Conservation (phyloP, 2,888 invertebrate species). For the Pyrocoelia pectoralis region DNA sequence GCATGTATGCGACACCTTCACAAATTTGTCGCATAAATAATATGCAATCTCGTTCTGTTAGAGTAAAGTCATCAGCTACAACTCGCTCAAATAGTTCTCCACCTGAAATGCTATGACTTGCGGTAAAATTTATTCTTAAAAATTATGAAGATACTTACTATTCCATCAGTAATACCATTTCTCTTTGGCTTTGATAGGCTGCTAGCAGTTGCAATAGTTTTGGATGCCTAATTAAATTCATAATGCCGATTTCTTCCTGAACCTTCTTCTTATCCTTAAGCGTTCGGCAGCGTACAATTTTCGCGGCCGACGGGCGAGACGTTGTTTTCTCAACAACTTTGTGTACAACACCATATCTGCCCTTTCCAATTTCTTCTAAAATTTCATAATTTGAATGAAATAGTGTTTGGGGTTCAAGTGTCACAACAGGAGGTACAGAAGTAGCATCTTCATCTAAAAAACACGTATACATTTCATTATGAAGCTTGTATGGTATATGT, state of each 20-base stretch:
- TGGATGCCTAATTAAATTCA: conserved; percentile 85
- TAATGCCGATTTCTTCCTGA: conserved; percentile 83
- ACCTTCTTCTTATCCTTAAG: conserved; percentile 79
- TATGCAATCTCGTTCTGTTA: conserved; percentile 87
- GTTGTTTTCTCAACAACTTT: conserved; percentile 72
- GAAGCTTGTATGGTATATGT: neutral
- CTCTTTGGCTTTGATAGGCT: conserved; percentile 78
- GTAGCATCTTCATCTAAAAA: conserved; percentile 50
- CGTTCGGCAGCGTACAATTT: conserved; percentile 79
- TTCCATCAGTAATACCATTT: conserved; percentile 89
- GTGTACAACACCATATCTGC: conserved; percentile 76
- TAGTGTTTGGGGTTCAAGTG: conserved; percentile 64
- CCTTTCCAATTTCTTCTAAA: conserved; percentile 78
- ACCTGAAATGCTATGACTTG: conserved; percentile 90
- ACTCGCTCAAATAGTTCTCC: conserved; percentile 95
- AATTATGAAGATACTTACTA: conserved; percentile 72
- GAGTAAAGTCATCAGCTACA: conserved; percentile 89
- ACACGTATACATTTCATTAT: neutral
- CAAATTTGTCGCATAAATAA: conserved; percentile 91
- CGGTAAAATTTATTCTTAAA: too few species aligned
- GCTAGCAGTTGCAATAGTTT: conserved; percentile 84
- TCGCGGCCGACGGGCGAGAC: conserved; percentile 78
- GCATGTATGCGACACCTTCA: conserved; percentile 91
- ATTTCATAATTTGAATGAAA: conserved; percentile 71
- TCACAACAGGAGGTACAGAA: conserved; percentile 58